phyloP scores from a whole-genome alignment of 1,140 invertebrate genomes.

The Drosophila dunni region DNA sequence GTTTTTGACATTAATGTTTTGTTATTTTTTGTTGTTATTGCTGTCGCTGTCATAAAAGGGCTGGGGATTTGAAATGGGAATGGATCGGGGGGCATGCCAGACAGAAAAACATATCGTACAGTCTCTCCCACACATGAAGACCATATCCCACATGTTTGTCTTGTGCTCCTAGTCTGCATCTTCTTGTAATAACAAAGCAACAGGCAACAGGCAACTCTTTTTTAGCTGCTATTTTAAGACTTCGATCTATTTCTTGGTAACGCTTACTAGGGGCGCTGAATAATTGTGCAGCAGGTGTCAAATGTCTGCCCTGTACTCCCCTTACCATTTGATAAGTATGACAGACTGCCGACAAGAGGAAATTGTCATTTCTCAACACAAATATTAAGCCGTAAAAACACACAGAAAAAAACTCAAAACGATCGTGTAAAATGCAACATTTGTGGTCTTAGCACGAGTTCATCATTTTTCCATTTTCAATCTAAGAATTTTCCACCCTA shows the following conservation, averaged over 20 bases:
- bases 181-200: conserved; percentile 57
- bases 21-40: conserved; percentile 64
- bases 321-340: conserved; percentile 10
- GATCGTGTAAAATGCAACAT: conserved; percentile 71
- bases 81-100: background rate
- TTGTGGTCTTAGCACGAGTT: conserved; percentile 73
- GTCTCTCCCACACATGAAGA: conserved; percentile 39
- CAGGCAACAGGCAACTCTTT: conserved; percentile 72
- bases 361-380: conserved; percentile 73
- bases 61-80: conserved; percentile 22
- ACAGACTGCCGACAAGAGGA: conserved; percentile 41
- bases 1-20: conserved; percentile 82
- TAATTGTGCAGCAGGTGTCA: conserved; percentile 81
- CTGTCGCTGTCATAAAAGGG: conserved; percentile 71
- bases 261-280: conserved; percentile 61
- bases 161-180: conserved; percentile 31
- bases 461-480: conserved; percentile 7
- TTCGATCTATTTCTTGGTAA: conserved; percentile 55
- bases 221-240: conserved; percentile 63
- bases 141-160: conserved; percentile 54
- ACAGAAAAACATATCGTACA: conserved; percentile 18
- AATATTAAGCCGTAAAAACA: conserved; percentile 54
- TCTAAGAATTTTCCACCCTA: conserved; percentile 18
- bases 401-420: conserved; percentile 29
- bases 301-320: conserved; percentile 50